Base-by-base conservation (phyloP, 2,797 vertebrate genomes). In the Phylloscopus collybita region DNA sequence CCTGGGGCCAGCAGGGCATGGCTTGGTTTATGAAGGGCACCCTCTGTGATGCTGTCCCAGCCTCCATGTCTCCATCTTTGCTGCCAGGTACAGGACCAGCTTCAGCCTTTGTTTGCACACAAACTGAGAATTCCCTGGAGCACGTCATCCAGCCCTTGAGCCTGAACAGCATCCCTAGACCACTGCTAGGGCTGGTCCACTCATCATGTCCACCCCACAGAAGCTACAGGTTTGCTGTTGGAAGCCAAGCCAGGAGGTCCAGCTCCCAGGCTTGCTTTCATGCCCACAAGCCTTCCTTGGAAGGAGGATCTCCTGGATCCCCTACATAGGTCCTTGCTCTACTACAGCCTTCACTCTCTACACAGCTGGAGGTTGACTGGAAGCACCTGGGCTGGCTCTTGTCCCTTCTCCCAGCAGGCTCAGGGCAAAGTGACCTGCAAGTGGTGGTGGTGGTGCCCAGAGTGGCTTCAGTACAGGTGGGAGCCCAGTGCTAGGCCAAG, bases 131-230 rank as follows among this genome's bases (percentile, higher is more conserved):
- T n/a, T n/a, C 32, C 36, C 53, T 51, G 25, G 17, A 11, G 9
- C 64, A 29, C 2, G 1, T 13, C 79, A 80, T 22, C 11, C 32
- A 30, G 42, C 30, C 50, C 59, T 18, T 40, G 29, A 64, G 45
- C 59, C 38, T 9, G 5, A 22, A 26, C 34, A 88, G 29, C 64
- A 80, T 69, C 49, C 26, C 64, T 26, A 34, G 36, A 29, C 19
- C 56, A 69, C 38, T 61, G 20, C 54, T 19, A 8, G 51, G 60
- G 22, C 40, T 76, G 36, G 7, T 32, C 40, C n/a, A 36, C 13
- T 6, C 72, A 21, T 40, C 3, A 0, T 4, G 9, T 11, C 51
- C 47, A 25, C 42, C 30, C 5, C 6, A 25, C 26, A 69, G 7
- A 56, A 78, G 34, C 8, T 60, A 9, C 62, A 59, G 4, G 17